phyloP scores from a whole-genome alignment of 1,140 invertebrate species.

The Nebria ingens region DNA sequence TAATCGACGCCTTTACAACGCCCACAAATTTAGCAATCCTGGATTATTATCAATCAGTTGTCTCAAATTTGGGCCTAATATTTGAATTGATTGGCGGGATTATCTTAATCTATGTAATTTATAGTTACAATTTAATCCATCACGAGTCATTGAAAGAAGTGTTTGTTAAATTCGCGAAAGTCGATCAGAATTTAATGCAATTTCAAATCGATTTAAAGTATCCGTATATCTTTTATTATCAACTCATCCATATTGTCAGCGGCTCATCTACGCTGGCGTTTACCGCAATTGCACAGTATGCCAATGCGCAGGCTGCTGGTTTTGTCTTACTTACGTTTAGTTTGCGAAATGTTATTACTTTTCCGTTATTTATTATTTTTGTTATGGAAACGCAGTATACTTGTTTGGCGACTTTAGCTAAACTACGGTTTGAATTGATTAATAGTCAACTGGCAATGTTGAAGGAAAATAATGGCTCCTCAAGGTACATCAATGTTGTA shows the following conservation, averaged over 20 bases:
- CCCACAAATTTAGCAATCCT: not conserved
- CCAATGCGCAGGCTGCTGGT: not conserved
- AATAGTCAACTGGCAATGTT: too few relatives aligned
- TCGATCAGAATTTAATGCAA: conserved; percentile 13
- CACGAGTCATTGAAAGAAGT: conserved; percentile 11
- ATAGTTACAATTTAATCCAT: conserved; percentile 12
- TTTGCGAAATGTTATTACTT: not conserved
- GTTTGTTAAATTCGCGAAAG: conserved; percentile 5
- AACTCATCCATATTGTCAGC: not conserved
- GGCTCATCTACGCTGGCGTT: not conserved
- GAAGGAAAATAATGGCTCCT: too few relatives aligned
- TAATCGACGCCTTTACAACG: not conserved
- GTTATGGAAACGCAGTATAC: conserved; percentile 14
- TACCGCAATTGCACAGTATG: not conserved
- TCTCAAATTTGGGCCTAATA: conserved; percentile 16
- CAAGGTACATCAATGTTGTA: not conserved
- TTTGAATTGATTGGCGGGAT: conserved; percentile 12
- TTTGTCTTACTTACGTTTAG: not conserved
- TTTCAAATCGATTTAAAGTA: conserved; percentile 13
- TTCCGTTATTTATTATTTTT: conserved; percentile 12
- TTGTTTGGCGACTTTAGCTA: conserved; percentile 9
- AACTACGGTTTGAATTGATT: conserved; percentile 13
- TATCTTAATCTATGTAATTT: conserved; percentile 14
- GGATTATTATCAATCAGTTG: conserved; percentile 13
- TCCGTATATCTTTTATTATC: conserved; percentile 11